phyloP scores from a whole-genome alignment of 2,113 vertebrate genomes.

The Corythornis madagascariensis region DNA sequence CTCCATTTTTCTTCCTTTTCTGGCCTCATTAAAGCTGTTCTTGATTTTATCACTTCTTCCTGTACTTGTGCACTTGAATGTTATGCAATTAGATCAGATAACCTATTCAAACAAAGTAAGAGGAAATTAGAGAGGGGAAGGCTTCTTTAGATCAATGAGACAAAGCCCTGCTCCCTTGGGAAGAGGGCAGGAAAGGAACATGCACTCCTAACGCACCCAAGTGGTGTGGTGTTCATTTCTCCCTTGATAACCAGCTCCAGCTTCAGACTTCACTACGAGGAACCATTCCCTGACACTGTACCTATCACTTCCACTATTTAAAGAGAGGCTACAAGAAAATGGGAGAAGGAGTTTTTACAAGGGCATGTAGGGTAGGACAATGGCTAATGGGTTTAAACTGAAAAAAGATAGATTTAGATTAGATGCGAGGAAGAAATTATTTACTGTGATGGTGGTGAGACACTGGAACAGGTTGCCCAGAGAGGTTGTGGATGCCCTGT shows the following conservation, averaged over 20 bases:
- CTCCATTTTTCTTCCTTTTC: neutral
- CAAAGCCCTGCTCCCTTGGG: neutral
- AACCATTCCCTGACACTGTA: neutral
- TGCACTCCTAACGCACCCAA: neutral
- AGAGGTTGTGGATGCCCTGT: neutral
- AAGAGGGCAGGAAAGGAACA: neutral
- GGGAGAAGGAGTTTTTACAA: neutral
- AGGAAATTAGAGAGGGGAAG: slow-evolving; percentile 45
- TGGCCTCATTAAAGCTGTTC: slow-evolving; percentile 40
- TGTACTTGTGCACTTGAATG: slow-evolving; percentile 23
- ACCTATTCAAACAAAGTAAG: slow-evolving; percentile 32
- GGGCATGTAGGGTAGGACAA: neutral
- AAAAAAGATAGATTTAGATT: neutral
- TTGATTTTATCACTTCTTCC: slow-evolving; percentile 58
- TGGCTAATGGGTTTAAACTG: neutral
- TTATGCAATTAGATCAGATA: slow-evolving; percentile 40
- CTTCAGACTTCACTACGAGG: neutral
- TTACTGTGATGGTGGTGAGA: neutral
- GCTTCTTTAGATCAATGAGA: neutral
- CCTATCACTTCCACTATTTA: neutral
- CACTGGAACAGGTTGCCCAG: neutral
- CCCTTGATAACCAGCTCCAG: neutral
- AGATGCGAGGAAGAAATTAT: neutral
- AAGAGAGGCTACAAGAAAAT: neutral
- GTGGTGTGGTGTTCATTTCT: neutral